Base-by-base conservation (phyloP, 2,888 invertebrate species). In the Rhingia campestris region DNA sequence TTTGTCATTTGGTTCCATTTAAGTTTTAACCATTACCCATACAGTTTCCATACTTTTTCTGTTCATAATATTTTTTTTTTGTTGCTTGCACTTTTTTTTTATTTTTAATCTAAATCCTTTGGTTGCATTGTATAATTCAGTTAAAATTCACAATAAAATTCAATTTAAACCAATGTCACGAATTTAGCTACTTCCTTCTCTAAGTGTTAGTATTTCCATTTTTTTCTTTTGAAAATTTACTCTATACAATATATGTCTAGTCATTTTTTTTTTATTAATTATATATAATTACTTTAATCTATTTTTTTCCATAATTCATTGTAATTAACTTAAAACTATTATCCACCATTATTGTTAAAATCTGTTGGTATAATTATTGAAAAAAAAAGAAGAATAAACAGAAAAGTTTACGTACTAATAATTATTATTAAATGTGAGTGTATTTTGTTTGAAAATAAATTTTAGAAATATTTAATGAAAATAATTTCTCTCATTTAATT, bases 291-390 rank as follows among this genome's bases (percentile, higher is more conserved):
- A 58, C 37, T 67, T 49, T 14, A 43, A 58, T 12, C 6, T 9
- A 63, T 66, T 53, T 9, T 47, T 14, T 49, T 35, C 53, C 56
- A 59, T 63, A 72, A 32, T 53, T 47, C 35, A 30, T 70, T 75
- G 39, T 75, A 49, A 53, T 59, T 66, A 66, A 59, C 63, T 82
- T 82, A 82, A 74, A 53, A 22, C 70, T 81, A 81, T 70, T 81
- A 81, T 64, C 81, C 81, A 81, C 81, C 75, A 81, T 81, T 75
- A 70, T 64, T 58, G 64, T 81, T 81, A 66, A 75, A 75, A 69
- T 74, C 74, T 70, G 59, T 75, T 64, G 63, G 32, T 63, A 33
- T 33, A 30, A 32, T 56, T 61, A 61, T 53, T 30, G 39, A 51
- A 53, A 59, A 22, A 12, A 56, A 54, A 73, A 33, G 6, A 14